phyloP scores from a whole-genome alignment of 2,797 vertebrate genomes.

The Poliocrania exsul region DNA sequence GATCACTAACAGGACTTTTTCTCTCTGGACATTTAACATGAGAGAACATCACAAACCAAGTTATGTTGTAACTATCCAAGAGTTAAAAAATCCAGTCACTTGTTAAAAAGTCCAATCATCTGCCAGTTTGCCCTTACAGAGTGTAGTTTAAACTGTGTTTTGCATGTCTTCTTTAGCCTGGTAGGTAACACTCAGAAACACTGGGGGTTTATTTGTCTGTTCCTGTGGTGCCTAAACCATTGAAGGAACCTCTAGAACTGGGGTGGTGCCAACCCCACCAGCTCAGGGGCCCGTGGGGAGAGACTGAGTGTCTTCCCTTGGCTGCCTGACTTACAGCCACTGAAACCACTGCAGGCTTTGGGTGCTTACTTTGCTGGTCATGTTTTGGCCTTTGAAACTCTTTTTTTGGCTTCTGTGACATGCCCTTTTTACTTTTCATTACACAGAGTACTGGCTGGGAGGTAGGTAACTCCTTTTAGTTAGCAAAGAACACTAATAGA shows the following conservation, averaged over 20 bases:
- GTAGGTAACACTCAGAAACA: background rate
- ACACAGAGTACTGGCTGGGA: constrained; percentile 99
- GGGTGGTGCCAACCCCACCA: background rate
- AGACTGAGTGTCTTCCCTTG: background rate
- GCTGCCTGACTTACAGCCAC: background rate
- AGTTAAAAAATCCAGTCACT: background rate
- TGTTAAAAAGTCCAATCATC: background rate
- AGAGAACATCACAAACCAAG: background rate
- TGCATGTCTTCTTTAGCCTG: constrained; percentile 34
- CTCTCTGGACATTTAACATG: background rate
- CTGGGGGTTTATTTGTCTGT: background rate
- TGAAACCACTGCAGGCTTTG: constrained; percentile 3
- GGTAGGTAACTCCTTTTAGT: constrained; percentile 94
- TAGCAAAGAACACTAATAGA: constrained; percentile 85
- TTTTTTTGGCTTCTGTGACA: constrained; percentile 76
- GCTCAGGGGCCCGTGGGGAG: background rate
- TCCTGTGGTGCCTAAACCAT: background rate
- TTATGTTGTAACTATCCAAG: background rate
- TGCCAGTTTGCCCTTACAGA: constrained; percentile 4
- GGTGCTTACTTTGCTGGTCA: constrained; percentile 28
- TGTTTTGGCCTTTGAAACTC: constrained; percentile 70
- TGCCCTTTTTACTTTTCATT: constrained; percentile 91
- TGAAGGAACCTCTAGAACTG: background rate
- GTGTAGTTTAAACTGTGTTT: constrained; percentile 23
- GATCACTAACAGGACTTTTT: background rate